These are phyloP conservation scores for Nyctibius bracteatus DNA, from an alignment of 2,113 vertebrate species.

Conservation along the genomic window DNA sequence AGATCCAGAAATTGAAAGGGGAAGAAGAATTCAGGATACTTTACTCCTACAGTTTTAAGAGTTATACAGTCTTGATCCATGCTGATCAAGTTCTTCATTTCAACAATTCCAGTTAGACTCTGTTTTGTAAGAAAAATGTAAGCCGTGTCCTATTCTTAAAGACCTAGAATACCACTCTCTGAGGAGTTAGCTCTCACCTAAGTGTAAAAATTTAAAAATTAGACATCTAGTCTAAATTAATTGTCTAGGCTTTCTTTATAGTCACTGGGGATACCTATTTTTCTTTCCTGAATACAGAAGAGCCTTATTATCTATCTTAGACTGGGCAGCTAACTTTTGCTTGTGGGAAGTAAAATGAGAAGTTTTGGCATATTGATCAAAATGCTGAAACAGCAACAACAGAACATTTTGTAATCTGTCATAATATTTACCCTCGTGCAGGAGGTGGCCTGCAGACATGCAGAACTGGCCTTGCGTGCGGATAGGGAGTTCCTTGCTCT, in stretches of 20 bases:
- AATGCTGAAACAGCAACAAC: neutral
- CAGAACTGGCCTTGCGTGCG: neutral
- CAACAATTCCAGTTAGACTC: neutral
- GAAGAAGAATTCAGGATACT: neutral
- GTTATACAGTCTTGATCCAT: neutral
- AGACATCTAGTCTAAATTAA: neutral
- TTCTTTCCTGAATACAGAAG: neutral
- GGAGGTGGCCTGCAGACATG: neutral
- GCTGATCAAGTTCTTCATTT: neutral
- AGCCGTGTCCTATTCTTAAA: neutral
- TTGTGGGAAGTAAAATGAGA: neutral
- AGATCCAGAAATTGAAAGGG: neutral
- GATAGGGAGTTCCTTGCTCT: neutral
- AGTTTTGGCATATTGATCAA: neutral
- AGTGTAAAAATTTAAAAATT: neutral
- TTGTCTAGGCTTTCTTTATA: neutral
- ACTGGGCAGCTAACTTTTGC: neutral
- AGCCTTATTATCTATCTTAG: neutral
- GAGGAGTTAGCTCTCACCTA: neutral
- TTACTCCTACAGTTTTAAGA: neutral
- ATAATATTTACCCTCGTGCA: rapidly evolving
- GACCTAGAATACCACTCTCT: neutral
- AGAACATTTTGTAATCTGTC: neutral
- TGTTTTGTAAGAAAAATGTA: neutral
- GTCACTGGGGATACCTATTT: neutral